Evolutionary conservation across 2,888 invertebrate genomes (phyloP), one percentile per base, ranked within the genome.

Genomic region (Microctonus aethiopoides): DNA sequence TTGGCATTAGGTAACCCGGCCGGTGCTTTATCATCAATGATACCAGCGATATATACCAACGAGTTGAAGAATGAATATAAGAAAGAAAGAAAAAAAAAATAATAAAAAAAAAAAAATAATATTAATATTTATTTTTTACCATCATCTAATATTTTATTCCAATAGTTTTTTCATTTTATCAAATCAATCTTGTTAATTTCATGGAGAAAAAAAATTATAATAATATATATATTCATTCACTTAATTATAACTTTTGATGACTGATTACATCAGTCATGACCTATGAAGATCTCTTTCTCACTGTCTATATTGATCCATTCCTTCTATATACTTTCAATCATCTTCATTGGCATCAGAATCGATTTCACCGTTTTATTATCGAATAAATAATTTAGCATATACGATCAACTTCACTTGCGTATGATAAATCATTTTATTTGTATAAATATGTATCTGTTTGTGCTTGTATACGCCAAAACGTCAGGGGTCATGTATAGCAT

Each of bases 1-100:
- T 4, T 2, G 73, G 75, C 77, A 80, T 81, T 81, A 79, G 77
- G 78, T 80, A 81, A 80, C 77, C 70, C 72, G 73, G 68, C 62
- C 67, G 77, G 74, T 76, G 72, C 75, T 80, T 78, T 71, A 78
- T 80, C 77, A 79, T 80, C 74, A 72, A 70, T 72, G 73, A 75
- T 80, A 76, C 72, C 71, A 71, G 68, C 3, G 1, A n/a, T 11
- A 9, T 6, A 2, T 4, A 3, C 4, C n/a, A n/a, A 39, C 1
- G 16, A 52, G 20, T 10, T 7, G 20, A 7, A n/a, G 22, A 52
- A 22, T 22, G 11, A 46, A 20, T 46, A n/a, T n/a, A 41, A n/a
- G 52, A 52, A 9, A 22, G 9, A 26, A 26, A 13, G 20, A 26
- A 26, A 9, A 13, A 22, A 56, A 29, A 1, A 16, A 57, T 26